Base-by-base conservation (phyloP, 2,888 invertebrate genomes). In the Cryptosula pallasiana region DNA sequence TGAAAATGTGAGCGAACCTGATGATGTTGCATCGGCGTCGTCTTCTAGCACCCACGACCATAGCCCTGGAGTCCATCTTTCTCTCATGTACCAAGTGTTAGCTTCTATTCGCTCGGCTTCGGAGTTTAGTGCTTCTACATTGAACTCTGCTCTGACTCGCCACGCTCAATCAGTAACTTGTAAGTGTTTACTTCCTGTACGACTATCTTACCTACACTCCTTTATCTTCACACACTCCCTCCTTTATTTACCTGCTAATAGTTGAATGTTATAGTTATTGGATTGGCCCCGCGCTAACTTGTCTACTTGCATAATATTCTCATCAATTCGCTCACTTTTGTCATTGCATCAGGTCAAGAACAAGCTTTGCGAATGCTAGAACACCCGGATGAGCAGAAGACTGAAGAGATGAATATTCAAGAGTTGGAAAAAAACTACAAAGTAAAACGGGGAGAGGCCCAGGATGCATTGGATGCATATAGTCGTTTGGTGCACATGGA, bases 301-400 rank as follows among this genome's bases (percentile, higher is more conserved):
- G n/a, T n/a, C n/a, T n/a, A n/a, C n/a, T n/a, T n/a, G n/a, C n/a
- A n/a, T n/a, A n/a, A n/a, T n/a, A n/a, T n/a, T n/a, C n/a, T n/a
- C n/a, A n/a, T n/a, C n/a, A n/a, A n/a, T n/a, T n/a, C n/a, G n/a
- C n/a, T n/a, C n/a, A n/a, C n/a, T n/a, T n/a, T n/a, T n/a, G n/a
- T n/a, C n/a, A n/a, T n/a, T n/a, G n/a, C n/a, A n/a, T n/a, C 57
- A 63, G 63, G 63, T 25, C 63, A 63, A n/a, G 63, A 63, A 32
- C 25, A 63, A 32, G 20, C 27, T 27, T 32, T 63, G 32, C 34
- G 32, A 29, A 63, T 63, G 29, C 20, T 63, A 27, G 9, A 16
- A 29, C 25, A 63, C 63, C 13, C 27, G 34, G 34, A 27, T 3
- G 29, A 63, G 32, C 29, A 25, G 9, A 63, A 32, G 13, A 13